Conservation (phyloP, 2,888 invertebrate genomes). For the Tetrapedia diversipes region DNA sequence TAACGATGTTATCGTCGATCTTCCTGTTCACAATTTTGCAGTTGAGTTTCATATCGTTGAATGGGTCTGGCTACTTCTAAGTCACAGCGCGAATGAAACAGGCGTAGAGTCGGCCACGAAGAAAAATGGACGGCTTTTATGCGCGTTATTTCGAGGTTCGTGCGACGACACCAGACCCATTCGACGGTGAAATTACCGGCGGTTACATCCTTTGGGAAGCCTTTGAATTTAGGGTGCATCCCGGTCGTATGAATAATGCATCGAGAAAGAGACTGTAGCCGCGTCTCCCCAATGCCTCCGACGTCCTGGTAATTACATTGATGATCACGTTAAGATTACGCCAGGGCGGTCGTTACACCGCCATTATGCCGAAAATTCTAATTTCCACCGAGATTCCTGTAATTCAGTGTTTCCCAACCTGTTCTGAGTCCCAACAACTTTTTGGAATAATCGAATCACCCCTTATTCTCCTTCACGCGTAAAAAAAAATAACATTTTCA, state of each 20-base stretch:
- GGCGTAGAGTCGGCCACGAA: background rate
- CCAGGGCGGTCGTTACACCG: conserved; percentile 24
- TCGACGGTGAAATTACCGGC: conserved; percentile 65
- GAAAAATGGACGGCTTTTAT: conserved; percentile 18
- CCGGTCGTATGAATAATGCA: conserved; percentile 66
- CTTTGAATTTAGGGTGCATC: conserved; percentile 67
- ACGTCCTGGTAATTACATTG: conserved; percentile 57
- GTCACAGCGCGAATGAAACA: background rate
- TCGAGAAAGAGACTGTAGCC: conserved; percentile 52
- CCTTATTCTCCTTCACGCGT: too few species aligned
- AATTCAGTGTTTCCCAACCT: too few species aligned
- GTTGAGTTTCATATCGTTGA: too few species aligned
- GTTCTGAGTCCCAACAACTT: too few species aligned
- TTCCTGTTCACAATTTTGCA: too few species aligned
- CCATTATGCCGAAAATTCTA: conserved; percentile 25
- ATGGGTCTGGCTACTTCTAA: too few species aligned
- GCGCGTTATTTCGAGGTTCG: conserved; percentile 45
- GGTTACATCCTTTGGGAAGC: conserved; percentile 71
- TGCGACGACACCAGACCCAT: conserved; percentile 26
- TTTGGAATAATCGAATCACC: too few species aligned
- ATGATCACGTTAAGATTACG: conserved; percentile 56
- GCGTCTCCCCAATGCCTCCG: conserved; percentile 27
- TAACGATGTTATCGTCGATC: too few species aligned
- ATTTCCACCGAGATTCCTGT: too few species aligned
- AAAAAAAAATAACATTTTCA: too few species aligned